Evolutionary conservation across 2,888 invertebrate genomes (phyloP), one percentile per base, ranked within the genome.

Genomic region (Archaeoteleia sp.): DNA sequence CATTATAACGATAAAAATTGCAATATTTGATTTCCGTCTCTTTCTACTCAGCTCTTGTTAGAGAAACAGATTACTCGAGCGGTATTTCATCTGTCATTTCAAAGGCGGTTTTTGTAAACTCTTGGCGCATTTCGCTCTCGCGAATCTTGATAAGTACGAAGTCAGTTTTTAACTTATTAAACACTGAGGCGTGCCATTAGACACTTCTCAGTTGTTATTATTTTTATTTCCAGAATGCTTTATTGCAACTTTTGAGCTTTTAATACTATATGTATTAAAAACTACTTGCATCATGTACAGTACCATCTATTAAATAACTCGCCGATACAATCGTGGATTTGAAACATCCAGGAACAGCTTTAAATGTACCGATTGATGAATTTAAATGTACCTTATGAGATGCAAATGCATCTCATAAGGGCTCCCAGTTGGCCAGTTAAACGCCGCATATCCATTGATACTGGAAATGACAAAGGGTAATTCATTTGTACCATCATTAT

Each of bases 401-500:
- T 49, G n/a, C 35, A 49, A 49, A 49, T 49, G 49, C 35, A 49
- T 37, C 25, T 49, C 4, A 37, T 35, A 1, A 25, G 49, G 13
- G 15, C 27, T 9, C 49, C 35, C 15, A 49, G 23, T 27, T 49
- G 37, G 37, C 49, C 25, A 35, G 53, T 53, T 15, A 53, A 53
- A 53, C 40, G 42, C 14, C 32, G 34, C 1, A 20, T 13, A 32
- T n/a, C n/a, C 9, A 32, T 4, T 32, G 5, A 4, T 5, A 32
- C 12, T 14, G 23, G 23, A 6, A 60, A 43, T 30, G 43, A 35
- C 0, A 8, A 42, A 17, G 51, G 46, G 25, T 46, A 53, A 53
- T 63, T 43, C 13, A 25, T 45, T 43, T 57, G 57, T 15, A 51
- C 49, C n/a, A 27, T 65, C 8, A 27, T 1, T 7, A 17, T n/a